Conservation (phyloP, 2,797 vertebrate species). For the Labeo calbasu region DNA sequence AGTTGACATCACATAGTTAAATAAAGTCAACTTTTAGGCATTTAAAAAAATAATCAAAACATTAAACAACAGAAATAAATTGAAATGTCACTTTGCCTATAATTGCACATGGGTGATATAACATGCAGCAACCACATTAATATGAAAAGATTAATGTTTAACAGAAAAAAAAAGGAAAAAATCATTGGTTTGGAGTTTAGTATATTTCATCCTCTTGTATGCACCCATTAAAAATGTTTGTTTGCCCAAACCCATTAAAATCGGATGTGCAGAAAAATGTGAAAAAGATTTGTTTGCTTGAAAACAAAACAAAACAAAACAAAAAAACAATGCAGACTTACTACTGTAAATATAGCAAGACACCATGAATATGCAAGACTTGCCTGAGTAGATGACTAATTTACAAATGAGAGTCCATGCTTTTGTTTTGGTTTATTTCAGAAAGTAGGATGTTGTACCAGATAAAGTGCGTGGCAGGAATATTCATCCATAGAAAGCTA, state of each 20-base stretch:
- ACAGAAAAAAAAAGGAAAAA: background rate
- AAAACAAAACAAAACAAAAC: too few relatives aligned
- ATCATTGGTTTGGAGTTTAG: background rate
- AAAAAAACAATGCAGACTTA: background rate
- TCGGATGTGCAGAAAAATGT: background rate
- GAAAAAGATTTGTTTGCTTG: background rate
- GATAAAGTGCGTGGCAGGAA: slow-evolving; percentile 35
- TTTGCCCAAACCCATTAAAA: background rate
- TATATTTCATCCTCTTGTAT: background rate
- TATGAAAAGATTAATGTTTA: background rate
- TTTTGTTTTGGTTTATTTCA: slow-evolving; percentile 40
- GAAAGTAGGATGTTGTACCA: slow-evolving; percentile 36
- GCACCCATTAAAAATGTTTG: background rate
- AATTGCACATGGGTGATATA: too few relatives aligned
- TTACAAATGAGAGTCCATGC: slow-evolving; percentile 51
- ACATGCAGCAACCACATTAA: background rate
- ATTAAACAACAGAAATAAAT: background rate
- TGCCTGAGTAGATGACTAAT: slow-evolving; percentile 41
- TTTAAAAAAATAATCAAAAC: background rate
- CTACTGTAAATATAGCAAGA: background rate
- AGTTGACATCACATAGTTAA: background rate
- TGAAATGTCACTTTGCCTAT: too few relatives aligned
- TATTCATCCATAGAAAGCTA: slow-evolving; percentile 49
- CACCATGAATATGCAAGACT: slow-evolving; percentile 29
- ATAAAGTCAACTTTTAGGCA: background rate